Conservation (phyloP, 53 echinoderm and acorn worm genomes). For the Luidia sarsii region DNA sequence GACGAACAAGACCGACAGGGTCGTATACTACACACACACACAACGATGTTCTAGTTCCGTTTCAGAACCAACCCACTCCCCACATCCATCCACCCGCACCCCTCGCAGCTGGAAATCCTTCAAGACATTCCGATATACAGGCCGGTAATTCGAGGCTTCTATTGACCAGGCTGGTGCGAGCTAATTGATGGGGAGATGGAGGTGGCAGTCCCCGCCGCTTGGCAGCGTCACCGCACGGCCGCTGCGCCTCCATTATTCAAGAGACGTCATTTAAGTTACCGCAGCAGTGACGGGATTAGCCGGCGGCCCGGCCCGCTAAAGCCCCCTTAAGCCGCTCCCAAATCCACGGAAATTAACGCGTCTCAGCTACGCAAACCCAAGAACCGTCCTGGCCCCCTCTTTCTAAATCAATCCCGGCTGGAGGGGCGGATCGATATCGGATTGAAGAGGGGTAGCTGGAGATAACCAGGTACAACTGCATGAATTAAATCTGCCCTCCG, state of each 20-base stretch:
- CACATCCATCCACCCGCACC: no score
- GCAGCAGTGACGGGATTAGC: constrained; percentile 36
- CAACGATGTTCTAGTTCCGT: no score
- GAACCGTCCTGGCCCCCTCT: not conserved
- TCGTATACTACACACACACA: no score
- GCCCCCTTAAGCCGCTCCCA: constrained; percentile 40
- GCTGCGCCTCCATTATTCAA: constrained; percentile 29
- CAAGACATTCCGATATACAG: constrained; percentile 37
- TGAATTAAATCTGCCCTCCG: constrained; percentile 43
- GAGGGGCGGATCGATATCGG: constrained; percentile 51
- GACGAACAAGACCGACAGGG: no score
- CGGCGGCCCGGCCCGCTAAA: not conserved
- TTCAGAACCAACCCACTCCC: no score
- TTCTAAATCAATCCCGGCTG: constrained; percentile 53
- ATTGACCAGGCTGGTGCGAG: constrained; percentile 7
- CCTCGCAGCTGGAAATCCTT: no score
- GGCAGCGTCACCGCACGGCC: not conserved
- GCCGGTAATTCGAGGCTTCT: not conserved
- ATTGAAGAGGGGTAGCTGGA: constrained; percentile 18
- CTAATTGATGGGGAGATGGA: constrained; percentile 43
- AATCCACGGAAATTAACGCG: constrained; percentile 43
- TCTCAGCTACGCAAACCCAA: constrained; percentile 1
- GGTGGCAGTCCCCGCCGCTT: no score
- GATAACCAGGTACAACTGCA: constrained; percentile 41
- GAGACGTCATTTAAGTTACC: constrained; percentile 50